Evolutionary conservation across 1,140 invertebrate species (phyloP).

Genomic region (Drosophila aff.): DNA sequence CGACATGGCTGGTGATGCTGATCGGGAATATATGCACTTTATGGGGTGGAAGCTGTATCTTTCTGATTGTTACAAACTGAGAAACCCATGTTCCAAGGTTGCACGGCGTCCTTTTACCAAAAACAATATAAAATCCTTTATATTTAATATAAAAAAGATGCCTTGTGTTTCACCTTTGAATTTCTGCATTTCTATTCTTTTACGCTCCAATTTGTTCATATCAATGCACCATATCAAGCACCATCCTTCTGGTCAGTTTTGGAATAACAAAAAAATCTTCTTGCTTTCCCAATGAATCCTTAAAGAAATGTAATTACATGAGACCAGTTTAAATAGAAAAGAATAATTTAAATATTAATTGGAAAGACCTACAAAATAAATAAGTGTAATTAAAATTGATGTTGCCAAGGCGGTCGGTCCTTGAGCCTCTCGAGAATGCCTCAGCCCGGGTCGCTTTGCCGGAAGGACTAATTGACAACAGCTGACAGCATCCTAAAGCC

Average conservation of each 20-base stretch:
- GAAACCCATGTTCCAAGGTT: too few species aligned
- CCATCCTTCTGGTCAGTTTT: not conserved
- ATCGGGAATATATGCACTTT: too few species aligned
- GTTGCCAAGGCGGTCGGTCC: not conserved
- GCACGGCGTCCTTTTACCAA: too few species aligned
- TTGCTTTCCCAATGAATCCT: too few species aligned
- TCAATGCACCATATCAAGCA: too few species aligned
- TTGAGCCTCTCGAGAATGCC: not conserved
- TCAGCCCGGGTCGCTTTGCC: not conserved
- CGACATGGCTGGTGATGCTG: not conserved
- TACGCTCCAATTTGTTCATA: too few species aligned
- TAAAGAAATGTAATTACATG: too few species aligned
- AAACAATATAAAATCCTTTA: not conserved
- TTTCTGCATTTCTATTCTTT: too few species aligned
- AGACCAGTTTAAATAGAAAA: too few species aligned
- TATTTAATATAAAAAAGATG: not conserved
- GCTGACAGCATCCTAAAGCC: slow-evolving; percentile 7
- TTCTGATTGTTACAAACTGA: too few species aligned
- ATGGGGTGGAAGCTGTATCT: too few species aligned
- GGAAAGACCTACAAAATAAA: not conserved
- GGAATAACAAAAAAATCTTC: not conserved
- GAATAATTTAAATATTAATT: not conserved
- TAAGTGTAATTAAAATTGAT: not conserved
- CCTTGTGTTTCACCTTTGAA: too few species aligned
- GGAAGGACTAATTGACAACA: slow-evolving; percentile 34